Evolutionary conservation across 2,797 vertebrate genomes (phyloP).

Genomic region (Anabas testudineus): DNA sequence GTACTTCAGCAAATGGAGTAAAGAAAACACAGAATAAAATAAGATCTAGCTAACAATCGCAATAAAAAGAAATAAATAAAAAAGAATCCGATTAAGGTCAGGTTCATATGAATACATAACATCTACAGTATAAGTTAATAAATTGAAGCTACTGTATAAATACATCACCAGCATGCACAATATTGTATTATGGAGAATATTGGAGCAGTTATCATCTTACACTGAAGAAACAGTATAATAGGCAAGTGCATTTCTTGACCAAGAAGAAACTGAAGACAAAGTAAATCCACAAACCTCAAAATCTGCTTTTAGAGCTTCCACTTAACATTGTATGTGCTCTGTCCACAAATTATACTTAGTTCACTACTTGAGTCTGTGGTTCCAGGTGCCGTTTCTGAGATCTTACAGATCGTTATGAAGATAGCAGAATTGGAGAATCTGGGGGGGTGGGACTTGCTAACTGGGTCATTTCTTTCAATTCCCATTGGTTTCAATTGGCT

Average conservation of each 20-base stretch:
- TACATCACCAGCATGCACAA: conserved; percentile 99
- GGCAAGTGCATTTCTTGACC: conserved; percentile 94
- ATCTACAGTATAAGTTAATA: conserved; percentile 99
- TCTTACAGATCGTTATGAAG: conserved; percentile 57
- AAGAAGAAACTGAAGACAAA: conserved; percentile 84
- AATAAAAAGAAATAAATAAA: conserved; percentile 88
- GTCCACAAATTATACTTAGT: conserved; percentile 60
- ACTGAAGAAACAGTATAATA: conserved; percentile 96
- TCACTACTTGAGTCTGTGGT: conserved; percentile 60
- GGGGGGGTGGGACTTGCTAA: conserved; percentile 23
- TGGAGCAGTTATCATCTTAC: conserved; percentile 94
- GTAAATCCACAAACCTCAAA: conserved; percentile 88
- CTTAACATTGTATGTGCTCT: conserved; percentile 76
- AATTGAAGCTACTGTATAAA: conserved; percentile 99
- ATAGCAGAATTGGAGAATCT: conserved; percentile 38
- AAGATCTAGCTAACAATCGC: conserved; percentile 80
- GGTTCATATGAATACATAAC: conserved; percentile 99
- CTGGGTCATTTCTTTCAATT: conserved; percentile 24
- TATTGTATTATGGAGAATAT: conserved; percentile 96
- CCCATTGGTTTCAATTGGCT: conserved; percentile 29
- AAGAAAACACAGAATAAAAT: conserved; percentile 89
- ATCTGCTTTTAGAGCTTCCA: conserved; percentile 89
- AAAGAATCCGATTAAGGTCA: conserved; percentile 90
- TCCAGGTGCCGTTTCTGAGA: conserved; percentile 66
- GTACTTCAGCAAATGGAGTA: conserved; percentile 90